phyloP scores from a whole-genome alignment of 2,113 vertebrate species.

The Gorsachius goisagi region DNA sequence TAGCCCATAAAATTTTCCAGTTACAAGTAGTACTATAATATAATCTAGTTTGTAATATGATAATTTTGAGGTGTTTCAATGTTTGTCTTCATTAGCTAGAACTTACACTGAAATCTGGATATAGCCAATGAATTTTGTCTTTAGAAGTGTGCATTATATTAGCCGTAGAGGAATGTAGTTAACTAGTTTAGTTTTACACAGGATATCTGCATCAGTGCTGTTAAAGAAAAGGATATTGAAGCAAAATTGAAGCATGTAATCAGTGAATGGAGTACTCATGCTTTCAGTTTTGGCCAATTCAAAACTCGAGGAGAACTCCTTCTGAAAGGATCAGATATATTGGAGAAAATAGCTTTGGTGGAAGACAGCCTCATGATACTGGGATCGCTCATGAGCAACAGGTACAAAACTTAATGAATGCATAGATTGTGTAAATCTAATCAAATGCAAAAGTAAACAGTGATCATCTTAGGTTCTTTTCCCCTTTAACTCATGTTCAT shows the following conservation, averaged over 20 bases:
- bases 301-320: slow-evolving; percentile 83
- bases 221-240: slow-evolving; percentile 86
- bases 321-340: slow-evolving; percentile 77
- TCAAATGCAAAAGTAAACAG: neutral
- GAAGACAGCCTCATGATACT: slow-evolving; percentile 86
- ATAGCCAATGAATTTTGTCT: neutral
- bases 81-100: neutral
- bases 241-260: slow-evolving; percentile 79
- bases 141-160: neutral
- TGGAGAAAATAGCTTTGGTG: slow-evolving; percentile 78
- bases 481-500: neutral
- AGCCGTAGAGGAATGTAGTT: neutral
- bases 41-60: neutral
- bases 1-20: neutral
- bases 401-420: slow-evolving; percentile 55
- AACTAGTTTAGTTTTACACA: slow-evolving; percentile 40
- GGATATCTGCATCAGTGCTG: slow-evolving; percentile 84
- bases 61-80: neutral
- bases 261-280: slow-evolving; percentile 77
- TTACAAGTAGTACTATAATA: neutral
- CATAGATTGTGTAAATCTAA: neutral
- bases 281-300: slow-evolving; percentile 78
- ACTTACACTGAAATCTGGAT: neutral
- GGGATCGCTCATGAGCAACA: slow-evolving; percentile 82
- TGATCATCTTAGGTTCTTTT: neutral